Base-by-base conservation (phyloP, 1,140 invertebrate species). In the Proctacanthus coquilletti region DNA sequence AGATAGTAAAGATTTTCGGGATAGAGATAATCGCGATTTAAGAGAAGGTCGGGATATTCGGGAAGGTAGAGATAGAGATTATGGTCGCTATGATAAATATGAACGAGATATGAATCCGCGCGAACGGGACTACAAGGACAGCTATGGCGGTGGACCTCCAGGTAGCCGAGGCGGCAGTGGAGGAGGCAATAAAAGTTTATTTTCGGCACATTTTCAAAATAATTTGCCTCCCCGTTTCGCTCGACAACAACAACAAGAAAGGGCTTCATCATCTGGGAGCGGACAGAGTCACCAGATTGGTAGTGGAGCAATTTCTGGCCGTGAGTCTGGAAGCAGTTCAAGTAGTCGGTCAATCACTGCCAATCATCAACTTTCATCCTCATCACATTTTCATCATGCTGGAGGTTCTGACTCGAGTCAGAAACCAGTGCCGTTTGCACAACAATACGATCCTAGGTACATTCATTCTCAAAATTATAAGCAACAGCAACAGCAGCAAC, bases 221-320 rank as follows among this genome's bases (percentile, higher is more conserved):
- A 81, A 84, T 63, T 67, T 91, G 44, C 84, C 86, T 21, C 86
- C 86, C 23, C 68, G 86, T 29, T 88, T 92, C 60, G 74, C 83
- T 52, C 84, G 80, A 48, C 80, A 84, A 47, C 75, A 79, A 46
- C 67, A 70, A 44, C 18, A 30, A 18, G 25, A n/a, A 21, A 14
- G 30, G 31, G 38, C 45, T 55, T 10, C 52, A 56, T 15, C 42
- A 50, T 17, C 34, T n/a, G n/a, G n/a, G n/a, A 45, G 4, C 34
- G 37, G n/a, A 6, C 46, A 48, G 9, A 41, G 41, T 11, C 42
- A 48, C 18, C 46, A 48, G 30, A 39, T 40, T 25, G 10, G 35
- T 4, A 34, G 27, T 4, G 14, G 56, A 17, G 62, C 57, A 45
- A 46, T 54, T 13, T 20, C 39, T 23, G 56, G 45, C 19, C 60